Base-by-base conservation (phyloP, 2,888 invertebrate genomes). In the Isotomurus palustris region DNA sequence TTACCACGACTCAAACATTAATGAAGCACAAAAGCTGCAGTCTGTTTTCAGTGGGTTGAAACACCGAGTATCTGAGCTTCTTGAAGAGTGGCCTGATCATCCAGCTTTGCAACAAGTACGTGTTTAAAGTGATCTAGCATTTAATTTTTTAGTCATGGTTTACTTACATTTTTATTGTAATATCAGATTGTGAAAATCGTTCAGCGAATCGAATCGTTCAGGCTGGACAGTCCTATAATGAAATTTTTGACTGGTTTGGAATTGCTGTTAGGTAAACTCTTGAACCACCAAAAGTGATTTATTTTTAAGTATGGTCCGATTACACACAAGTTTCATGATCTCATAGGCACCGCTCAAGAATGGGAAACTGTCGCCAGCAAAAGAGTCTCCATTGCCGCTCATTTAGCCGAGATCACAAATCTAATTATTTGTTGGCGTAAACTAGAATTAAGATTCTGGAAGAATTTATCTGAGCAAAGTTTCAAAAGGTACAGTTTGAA, bases 311-410 rank as follows among this genome's bases (percentile, higher is more conserved):
- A 24, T 21, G 19, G 19, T 8, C 24, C 24, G 36, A 14, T 8
- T 14, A 22, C 6, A n/a, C 3, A 38, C 3, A n/a, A 56, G 12
- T n/a, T 44, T 32, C 19, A 47, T 41, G 38, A n/a, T 35, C 19
- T 41, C 52, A 28, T 27, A 67, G 68, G 57, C 12, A 62, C 58
- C 53, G 80, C 88, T 50, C 83, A 92, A 65, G 88, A 92, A 71
- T 96, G 95, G 96, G 91, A 96, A 74, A 84, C 86, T 71, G 88
- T 89, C 68, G 93, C 95, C 0, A 91, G 91, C 71, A 84, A 82
- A 66, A 87, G 86, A 5, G 91, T 95, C 58, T 90, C 90, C 64
- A 77, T 99, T 72, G 80, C 83, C 1, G 80, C 82, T 0, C 81
- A 88, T 58, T 83, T 90, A n/a, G 75, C 83, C 27, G 80, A 81